These are phyloP conservation scores for Helogale parvula DNA, from an alignment of 2,113 vertebrate species.

Conservation along the genomic window DNA sequence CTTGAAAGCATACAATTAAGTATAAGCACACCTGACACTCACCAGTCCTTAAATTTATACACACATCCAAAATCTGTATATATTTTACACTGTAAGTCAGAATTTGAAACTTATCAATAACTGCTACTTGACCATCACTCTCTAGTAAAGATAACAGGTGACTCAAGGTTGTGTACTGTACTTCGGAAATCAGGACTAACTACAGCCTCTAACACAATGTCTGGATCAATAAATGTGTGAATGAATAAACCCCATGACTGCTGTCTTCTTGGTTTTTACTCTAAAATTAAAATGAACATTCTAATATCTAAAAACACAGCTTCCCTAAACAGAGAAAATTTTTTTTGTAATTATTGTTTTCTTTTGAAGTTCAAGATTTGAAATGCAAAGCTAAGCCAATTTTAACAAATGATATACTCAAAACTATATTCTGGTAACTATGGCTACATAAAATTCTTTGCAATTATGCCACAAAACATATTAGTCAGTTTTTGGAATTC, in stretches of 20 bases:
- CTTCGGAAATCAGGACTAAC: not conserved
- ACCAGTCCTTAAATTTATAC: not conserved
- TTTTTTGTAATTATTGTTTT: not conserved
- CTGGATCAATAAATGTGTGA: not conserved
- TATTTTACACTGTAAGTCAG: not conserved
- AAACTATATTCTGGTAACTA: not conserved
- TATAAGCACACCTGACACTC: not conserved
- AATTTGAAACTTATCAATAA: not conserved
- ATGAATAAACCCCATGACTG: not conserved
- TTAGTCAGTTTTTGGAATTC: not conserved
- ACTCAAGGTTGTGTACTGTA: not conserved
- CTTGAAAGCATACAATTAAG: not conserved
- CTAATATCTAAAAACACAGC: not conserved
- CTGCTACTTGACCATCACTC: not conserved
- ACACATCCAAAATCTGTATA: not conserved
- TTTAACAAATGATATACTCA: conserved; percentile 34
- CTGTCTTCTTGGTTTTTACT: not conserved
- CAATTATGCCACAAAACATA: not conserved
- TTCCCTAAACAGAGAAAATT: not conserved
- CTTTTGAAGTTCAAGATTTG: not conserved
- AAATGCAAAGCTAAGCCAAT: not conserved
- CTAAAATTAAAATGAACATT: not conserved
- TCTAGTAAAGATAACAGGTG: conserved; percentile 8
- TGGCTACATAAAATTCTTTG: not conserved
- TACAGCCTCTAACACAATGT: not conserved